Conservation (phyloP, 2,888 invertebrate species). For the Osmoderma eremita region DNA sequence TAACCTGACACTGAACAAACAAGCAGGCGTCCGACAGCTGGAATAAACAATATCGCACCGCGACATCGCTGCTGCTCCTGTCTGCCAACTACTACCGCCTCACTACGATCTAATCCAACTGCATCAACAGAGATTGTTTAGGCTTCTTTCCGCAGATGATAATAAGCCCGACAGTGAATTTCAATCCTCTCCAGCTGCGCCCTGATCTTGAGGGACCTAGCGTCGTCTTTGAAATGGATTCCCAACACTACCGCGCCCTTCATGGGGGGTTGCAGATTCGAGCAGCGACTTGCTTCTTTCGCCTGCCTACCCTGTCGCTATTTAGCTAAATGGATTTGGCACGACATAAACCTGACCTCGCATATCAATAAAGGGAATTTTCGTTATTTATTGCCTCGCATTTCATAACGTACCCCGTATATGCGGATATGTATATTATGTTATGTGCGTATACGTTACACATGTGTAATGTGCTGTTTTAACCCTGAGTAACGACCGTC, state of each 20-base stretch:
- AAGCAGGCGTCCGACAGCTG: constrained; percentile 29
- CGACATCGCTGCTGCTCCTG: constrained; percentile 24
- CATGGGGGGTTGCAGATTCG: constrained; percentile 51
- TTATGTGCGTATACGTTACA: constrained; percentile 3
- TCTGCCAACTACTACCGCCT: constrained; percentile 21
- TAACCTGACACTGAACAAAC: constrained; percentile 41
- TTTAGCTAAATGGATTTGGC: constrained; percentile 50
- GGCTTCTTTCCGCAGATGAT: constrained; percentile 57
- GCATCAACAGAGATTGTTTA: constrained; percentile 58
- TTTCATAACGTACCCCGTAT: background rate
- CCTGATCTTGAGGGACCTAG: constrained; percentile 50
- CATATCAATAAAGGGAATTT: constrained; percentile 47
- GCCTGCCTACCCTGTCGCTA: constrained; percentile 28
- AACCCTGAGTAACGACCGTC: constrained; percentile 6
- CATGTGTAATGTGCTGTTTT: constrained; percentile 16
- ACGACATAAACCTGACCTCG: constrained; percentile 50
- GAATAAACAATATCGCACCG: constrained; percentile 37
- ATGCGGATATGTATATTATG: constrained; percentile 8
- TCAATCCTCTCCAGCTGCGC: constrained; percentile 50
- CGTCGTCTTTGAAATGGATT: constrained; percentile 54
- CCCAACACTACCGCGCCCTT: constrained; percentile 53
- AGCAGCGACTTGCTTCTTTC: constrained; percentile 2
- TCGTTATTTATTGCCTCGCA: constrained; percentile 19
- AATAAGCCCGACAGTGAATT: constrained; percentile 52
- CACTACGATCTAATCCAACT: constrained; percentile 53